Conservation (phyloP, 2,888 invertebrate genomes). For the Agrotis clavis region DNA sequence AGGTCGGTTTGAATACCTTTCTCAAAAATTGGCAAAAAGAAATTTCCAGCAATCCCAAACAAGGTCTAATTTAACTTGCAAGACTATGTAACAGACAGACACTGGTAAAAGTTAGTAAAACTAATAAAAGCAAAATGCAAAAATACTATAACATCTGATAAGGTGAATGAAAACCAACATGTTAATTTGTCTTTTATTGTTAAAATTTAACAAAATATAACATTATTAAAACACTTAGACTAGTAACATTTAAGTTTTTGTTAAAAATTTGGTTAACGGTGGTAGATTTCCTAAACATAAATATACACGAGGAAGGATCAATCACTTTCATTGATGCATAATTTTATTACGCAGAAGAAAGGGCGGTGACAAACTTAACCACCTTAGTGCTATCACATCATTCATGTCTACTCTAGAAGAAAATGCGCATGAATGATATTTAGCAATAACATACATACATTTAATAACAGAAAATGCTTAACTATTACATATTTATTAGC, state of each 20-base stretch:
- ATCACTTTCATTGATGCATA: conserved; percentile 80
- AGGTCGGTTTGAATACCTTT: too few relatives aligned
- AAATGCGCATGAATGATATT: conserved; percentile 78
- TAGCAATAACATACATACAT: conserved; percentile 70
- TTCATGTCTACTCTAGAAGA: conserved; percentile 76
- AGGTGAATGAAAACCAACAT: conserved; percentile 52
- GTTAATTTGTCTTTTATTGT: conserved; percentile 89
- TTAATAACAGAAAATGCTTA: conserved; percentile 75
- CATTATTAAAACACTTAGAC: conserved; percentile 84
- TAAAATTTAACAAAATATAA: conserved; percentile 89
- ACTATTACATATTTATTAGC: conserved; percentile 63
- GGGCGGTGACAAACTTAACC: conserved; percentile 67
- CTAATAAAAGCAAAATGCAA: too few relatives aligned
- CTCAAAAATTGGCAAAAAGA: too few relatives aligned
- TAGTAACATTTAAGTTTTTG: conserved; percentile 79
- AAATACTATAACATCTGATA: neutral
- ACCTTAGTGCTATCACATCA: conserved; percentile 78
- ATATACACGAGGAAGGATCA: conserved; percentile 63
- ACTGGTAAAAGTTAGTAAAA: too few relatives aligned
- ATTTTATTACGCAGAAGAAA: conserved; percentile 85
- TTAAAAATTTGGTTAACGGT: conserved; percentile 77
- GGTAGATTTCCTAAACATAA: conserved; percentile 71
- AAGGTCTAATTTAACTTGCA: too few relatives aligned
- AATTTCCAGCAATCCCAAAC: too few relatives aligned
- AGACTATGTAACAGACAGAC: too few relatives aligned